Evolutionary conservation across 2,113 vertebrate genomes (phyloP).

Genomic region (Cyanistes caeruleus): DNA sequence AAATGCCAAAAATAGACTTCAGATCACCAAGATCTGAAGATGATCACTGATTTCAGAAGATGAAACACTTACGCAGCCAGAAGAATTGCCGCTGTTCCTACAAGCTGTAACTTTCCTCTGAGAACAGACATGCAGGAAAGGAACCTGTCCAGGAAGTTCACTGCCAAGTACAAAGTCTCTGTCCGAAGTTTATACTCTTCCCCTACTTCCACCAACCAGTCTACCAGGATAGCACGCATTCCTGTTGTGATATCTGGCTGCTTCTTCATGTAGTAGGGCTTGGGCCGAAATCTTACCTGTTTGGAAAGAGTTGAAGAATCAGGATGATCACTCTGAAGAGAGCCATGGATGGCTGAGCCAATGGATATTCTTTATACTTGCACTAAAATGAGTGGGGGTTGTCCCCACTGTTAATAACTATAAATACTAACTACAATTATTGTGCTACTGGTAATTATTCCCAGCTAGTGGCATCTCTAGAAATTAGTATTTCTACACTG

Average conservation of each 20-base stretch:
- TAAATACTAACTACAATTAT: neutral
- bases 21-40: neutral
- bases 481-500: neutral
- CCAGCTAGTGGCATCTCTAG: neutral
- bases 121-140: constrained; percentile 87
- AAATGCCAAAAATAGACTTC: neutral
- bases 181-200: constrained; percentile 85
- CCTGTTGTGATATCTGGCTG: constrained; percentile 88
- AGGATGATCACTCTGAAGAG: neutral
- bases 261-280: constrained; percentile 82
- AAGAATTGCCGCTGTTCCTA: constrained; percentile 89
- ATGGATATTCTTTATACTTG: neutral
- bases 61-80: constrained; percentile 87
- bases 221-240: constrained; percentile 90
- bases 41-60: neutral
- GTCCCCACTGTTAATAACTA: neutral
- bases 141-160: constrained; percentile 93
- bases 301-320: neutral
- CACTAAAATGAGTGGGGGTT: neutral
- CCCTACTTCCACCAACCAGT: constrained; percentile 91
- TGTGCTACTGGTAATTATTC: neutral
- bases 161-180: constrained; percentile 88
- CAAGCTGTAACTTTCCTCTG: constrained; percentile 87
- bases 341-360: neutral
- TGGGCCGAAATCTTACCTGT: constrained; percentile 82